Base-by-base conservation (phyloP, 1,140 invertebrate genomes). In the Psix sp. region DNA sequence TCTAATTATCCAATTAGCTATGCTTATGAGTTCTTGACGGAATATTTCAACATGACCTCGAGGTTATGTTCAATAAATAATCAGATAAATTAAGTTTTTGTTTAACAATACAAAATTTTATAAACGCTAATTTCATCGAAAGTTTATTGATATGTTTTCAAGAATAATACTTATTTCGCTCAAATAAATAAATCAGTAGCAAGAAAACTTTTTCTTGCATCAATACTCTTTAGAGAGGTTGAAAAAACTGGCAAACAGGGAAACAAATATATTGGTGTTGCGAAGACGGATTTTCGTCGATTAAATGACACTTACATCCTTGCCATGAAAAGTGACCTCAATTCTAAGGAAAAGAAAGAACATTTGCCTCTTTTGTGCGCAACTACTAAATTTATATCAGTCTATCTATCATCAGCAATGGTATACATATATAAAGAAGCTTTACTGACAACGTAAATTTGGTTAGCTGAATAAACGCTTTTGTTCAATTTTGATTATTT, bases 261-360 rank as follows among this genome's bases (percentile, higher is more conserved):
- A 51, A 40, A 31, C 14, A 26, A 42, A 43, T 35, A 36, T n/a
- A 29, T 29, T 29, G 26, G 15, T 21, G 43, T 43, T 40, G 35
- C 15, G 35, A 4, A 10, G 18, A 29, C 20, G 43, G 40, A 36
- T 60, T 60, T 63, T 52, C 39, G n/a, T 11, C 39, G 39, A 43
- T 52, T 63, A 42, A 48, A 33, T 15, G 24, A 39, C 31, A 63
- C 59, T 52, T 52, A 52, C 39, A n/a, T 20, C 33, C 10, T 43
- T 38, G 26, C 18, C 29, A 6, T 51, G 38, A 63, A 52, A 62
- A 45, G 46, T 39, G 14, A 52, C 14, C 46, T 13, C 48, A 63
- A 63, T 52, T 43, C n/a, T 11, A 4, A 26, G 17, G 18, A 42
- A 17, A 35, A 52, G 26, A 3, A 40, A 52, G 26, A 3, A n/a